Base-by-base conservation (phyloP, 2,888 invertebrate species). In the Bembecia ichneumoniformis region DNA sequence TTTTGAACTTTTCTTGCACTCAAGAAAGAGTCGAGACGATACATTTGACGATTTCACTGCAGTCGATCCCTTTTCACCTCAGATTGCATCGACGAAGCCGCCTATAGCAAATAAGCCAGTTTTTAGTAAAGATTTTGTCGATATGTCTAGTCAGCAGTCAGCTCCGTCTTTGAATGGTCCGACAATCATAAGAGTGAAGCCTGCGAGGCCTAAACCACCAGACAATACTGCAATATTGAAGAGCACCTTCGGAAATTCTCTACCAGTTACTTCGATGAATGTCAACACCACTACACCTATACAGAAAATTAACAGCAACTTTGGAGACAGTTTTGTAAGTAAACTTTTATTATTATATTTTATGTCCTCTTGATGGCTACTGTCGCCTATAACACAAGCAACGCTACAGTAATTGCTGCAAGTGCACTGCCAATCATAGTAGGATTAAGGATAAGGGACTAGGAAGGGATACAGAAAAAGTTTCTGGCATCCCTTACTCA, bases 171-270 rank as follows among this genome's bases (percentile, higher is more conserved):
- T 88, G 14, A 82, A 88, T 51, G 90, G 90, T 64, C 94, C 95
- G 3, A 94, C 95, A 43, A 95, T 95, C 67, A 95, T 95, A 52
- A 80, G 92, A 51, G 89, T 91, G 1, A 91, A 90, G 66, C 90
- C 90, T 15, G 83, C 82, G 0, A 84, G 90, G 59, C 88, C 88
- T 0, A 88, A 90, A 51, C 89, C 88, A 16, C 89, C 89, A 3
- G 87, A 87, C 34, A 87, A 86, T 56, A 69, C 83, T 3, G 71
- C 86, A 2, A 57, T 87, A 49, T 58, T 88, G 48, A 86, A 80
- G 58, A 80, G 66, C 53, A 78, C 84, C 34, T 77, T 87, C 55
- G 77, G 74, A 40, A 70, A 57, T 51, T 68, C 56, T 54, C 71
- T 77, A 48, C 71, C 77, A 13, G 57, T 76, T 20, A 68, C 74